phyloP scores from a whole-genome alignment of 1,140 invertebrate species.

The Cotesia vestalis region DNA sequence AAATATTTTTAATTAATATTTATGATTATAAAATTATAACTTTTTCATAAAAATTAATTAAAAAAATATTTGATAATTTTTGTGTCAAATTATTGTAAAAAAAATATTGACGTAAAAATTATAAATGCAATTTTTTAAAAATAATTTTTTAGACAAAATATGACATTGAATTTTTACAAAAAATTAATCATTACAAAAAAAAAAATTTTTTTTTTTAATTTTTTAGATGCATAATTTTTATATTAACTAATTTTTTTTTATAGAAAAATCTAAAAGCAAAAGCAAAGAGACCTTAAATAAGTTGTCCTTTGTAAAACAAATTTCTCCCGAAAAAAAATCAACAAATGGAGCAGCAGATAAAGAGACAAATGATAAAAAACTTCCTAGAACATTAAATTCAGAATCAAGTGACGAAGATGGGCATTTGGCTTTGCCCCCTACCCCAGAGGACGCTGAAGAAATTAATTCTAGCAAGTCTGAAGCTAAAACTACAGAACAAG shows the following conservation, averaged over 20 bases:
- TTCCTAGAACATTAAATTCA: constrained; percentile 45
- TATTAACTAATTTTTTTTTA: not conserved
- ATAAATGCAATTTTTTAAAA: no score
- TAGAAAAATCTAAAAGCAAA: constrained; percentile 21
- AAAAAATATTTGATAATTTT: no score
- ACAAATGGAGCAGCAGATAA: constrained; percentile 19
- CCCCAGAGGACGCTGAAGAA: constrained; percentile 25
- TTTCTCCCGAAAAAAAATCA: constrained; percentile 33
- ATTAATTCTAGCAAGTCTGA: not conserved
- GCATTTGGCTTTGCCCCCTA: constrained; percentile 42
- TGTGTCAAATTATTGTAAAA: no score
- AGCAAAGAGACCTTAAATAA: constrained; percentile 22
- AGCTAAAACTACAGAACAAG: not conserved
- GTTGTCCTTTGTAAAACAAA: constrained; percentile 25
- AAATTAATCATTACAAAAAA: no score
- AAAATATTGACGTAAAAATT: no score
- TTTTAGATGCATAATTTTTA: not conserved
- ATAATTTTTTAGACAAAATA: no score
- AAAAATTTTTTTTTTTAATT: constrained; percentile 10
- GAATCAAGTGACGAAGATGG: constrained; percentile 56
- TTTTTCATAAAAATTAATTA: no score
- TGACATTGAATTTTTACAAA: no score
- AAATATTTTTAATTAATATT: no score
- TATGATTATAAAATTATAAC: no score
- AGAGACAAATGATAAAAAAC: constrained; percentile 37